A percentile compares a stretch with the other conserved stretches of the same genome.
Conservation (phyloP, 2,888 invertebrate species). For the Dicycla oo region DNA sequence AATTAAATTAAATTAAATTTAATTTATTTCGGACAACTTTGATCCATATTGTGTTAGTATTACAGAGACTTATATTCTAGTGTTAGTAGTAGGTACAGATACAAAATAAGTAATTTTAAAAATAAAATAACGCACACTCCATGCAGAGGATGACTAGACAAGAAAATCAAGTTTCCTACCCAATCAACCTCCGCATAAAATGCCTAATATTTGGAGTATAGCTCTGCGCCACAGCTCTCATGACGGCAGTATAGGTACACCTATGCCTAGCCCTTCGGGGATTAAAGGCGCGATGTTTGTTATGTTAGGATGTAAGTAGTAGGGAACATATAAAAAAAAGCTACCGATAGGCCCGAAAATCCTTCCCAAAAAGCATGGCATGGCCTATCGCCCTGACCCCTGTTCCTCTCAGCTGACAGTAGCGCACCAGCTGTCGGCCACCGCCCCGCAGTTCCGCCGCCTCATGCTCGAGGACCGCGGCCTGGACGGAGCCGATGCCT, state of each 20-base stretch:
- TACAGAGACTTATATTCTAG: too few relatives aligned
- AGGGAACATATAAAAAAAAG: not conserved
- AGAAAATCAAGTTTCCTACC: too few relatives aligned
- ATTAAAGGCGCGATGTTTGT: not conserved
- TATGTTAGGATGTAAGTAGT: not conserved
- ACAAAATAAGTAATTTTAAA: too few relatives aligned
- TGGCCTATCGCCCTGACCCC: slow-evolving; percentile 15
- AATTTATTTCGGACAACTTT: too few relatives aligned
- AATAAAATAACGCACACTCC: too few relatives aligned
- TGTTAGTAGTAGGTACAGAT: too few relatives aligned
- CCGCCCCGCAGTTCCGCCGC: slow-evolving; percentile 95
- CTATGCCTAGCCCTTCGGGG: not conserved
- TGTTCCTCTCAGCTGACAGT: slow-evolving; percentile 74
- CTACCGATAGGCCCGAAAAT: not conserved
- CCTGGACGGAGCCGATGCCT: slow-evolving; percentile 94
- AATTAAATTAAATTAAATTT: too few relatives aligned
- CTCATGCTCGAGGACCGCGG: slow-evolving; percentile 98
- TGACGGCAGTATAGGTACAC: not conserved
- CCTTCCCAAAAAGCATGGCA: slow-evolving; percentile 13
- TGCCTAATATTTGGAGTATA: too few relatives aligned
- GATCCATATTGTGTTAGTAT: too few relatives aligned
- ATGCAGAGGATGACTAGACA: too few relatives aligned
- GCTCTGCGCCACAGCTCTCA: too few relatives aligned
- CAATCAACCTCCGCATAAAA: too few relatives aligned
- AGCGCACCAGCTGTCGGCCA: slow-evolving; percentile 74